A percentile compares a stretch with the other conserved stretches of the same genome.
These are phyloP conservation scores for Drosophila parthenogenetica DNA, from an alignment of 2,888 invertebrate species.

Conservation along the genomic window DNA sequence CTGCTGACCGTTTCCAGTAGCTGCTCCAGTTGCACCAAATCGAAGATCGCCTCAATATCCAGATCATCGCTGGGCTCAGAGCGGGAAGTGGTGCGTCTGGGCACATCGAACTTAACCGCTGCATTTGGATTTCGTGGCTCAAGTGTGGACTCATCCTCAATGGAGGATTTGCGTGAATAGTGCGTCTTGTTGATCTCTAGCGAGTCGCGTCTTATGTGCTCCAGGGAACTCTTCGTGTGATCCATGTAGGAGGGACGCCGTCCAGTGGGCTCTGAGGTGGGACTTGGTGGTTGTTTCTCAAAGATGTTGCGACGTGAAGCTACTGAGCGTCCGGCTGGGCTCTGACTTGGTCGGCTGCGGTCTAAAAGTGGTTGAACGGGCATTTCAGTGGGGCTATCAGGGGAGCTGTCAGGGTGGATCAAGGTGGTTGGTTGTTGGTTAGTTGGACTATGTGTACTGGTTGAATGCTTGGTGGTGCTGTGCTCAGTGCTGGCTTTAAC, in stretches of 20 bases:
- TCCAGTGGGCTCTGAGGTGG: slow-evolving; percentile 39
- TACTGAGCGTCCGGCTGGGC: slow-evolving; percentile 73
- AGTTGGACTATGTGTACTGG: slow-evolving; percentile 62
- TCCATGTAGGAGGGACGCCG: slow-evolving; percentile 85
- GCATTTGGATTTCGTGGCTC: slow-evolving; percentile 85
- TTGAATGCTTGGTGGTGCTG: slow-evolving; percentile 61
- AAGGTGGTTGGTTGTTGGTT: slow-evolving; percentile 45
- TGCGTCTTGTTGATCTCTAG: slow-evolving; percentile 82
- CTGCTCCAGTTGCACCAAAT: slow-evolving; percentile 89
- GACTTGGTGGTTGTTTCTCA: slow-evolving; percentile 68
- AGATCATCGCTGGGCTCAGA: slow-evolving; percentile 84
- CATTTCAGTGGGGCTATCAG: slow-evolving; percentile 62
- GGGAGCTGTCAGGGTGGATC: slow-evolving; percentile 49
- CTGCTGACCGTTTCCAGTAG: slow-evolving; percentile 91
- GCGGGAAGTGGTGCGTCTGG: slow-evolving; percentile 85
- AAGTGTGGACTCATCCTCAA: slow-evolving; percentile 81
- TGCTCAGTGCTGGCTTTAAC: slow-evolving; percentile 76
- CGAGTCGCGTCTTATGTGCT: slow-evolving; percentile 84
- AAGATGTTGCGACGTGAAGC: slow-evolving; percentile 83
- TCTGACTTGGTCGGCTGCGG: slow-evolving; percentile 39
- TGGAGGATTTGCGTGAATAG: slow-evolving; percentile 79
- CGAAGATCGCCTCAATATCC: slow-evolving; percentile 90
- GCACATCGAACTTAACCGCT: slow-evolving; percentile 89
- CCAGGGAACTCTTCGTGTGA: slow-evolving; percentile 84
- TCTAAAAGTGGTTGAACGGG: slow-evolving; percentile 78